Evolutionary conservation across 1,140 invertebrate genomes (phyloP).

Genomic region (Drosophila albomicans): DNA sequence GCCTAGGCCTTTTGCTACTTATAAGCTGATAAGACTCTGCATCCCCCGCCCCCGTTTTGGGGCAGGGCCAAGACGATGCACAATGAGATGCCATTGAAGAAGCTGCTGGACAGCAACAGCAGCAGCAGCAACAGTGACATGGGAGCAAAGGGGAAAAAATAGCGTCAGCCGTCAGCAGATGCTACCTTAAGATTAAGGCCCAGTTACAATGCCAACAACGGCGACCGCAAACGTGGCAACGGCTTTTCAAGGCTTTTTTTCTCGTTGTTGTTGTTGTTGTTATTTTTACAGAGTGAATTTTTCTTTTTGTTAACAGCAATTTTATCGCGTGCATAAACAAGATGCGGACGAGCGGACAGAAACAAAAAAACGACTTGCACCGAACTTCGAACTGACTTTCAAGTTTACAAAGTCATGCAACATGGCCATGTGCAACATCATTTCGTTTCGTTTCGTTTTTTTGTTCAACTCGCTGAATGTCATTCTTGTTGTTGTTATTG

Average conservation of each 20-base stretch:
- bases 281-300: conserved; percentile 57
- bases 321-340: conserved; percentile 83
- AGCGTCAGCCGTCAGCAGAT: conserved; percentile 65
- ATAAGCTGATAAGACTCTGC: conserved; percentile 51
- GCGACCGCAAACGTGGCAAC: conserved; percentile 38
- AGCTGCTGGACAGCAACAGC: neutral
- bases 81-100: conserved; percentile 51
- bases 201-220: conserved; percentile 56
- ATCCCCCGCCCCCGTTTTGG: neutral
- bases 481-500: conserved; percentile 46
- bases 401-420: conserved; percentile 81
- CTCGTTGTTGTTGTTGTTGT: conserved; percentile 40
- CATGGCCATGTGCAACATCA: conserved; percentile 65
- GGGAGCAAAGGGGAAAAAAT: conserved; percentile 1
- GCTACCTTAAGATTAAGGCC: conserved; percentile 76
- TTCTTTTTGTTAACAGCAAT: conserved; percentile 59
- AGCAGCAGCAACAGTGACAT: neutral
- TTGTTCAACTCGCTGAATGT: conserved; percentile 27
- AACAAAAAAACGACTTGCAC: conserved; percentile 28
- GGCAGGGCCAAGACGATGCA: conserved; percentile 21
- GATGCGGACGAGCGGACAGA: conserved; percentile 43
- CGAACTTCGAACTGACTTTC: conserved; percentile 73
- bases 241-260: conserved; percentile 56
- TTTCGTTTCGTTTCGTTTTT: conserved; percentile 12
- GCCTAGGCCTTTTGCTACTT: conserved; percentile 47